Base-by-base conservation (phyloP, 2,797 vertebrate genomes). In the Sebastiscus tertius region DNA sequence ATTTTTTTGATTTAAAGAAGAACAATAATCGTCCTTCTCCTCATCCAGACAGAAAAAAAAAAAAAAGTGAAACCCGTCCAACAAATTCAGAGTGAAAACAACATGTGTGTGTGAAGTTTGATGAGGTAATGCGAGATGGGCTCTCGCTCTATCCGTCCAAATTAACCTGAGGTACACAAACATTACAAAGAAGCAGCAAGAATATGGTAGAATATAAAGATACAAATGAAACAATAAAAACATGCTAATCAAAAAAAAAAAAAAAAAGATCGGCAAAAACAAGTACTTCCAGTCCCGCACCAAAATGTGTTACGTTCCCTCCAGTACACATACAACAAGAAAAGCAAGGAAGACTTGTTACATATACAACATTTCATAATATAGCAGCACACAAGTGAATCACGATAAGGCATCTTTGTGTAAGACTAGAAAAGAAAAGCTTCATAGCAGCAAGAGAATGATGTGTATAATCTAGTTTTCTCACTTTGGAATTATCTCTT, bases 371-470 rank as follows among this genome's bases (percentile, higher is more conserved):
- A 96, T 95, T 97, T 97, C 96, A 97, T 96, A 96, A 97, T 96
- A 97, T 98, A 99, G 98, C 98, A 99, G 98, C 98, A 99, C 97
- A 98, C 95, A 94, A 89, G 96, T 97, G 97, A 97, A 97, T 97
- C 96, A 98, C 96, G 97, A 96, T 96, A 97, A 97, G 95, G 96
- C 96, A 97, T 92, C 95, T 95, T 96, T 97, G 96, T 97, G 96
- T 97, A 97, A 97, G 94, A 96, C 96, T 96, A 96, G 96, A 97
- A 94, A 96, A 96, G 95, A 94, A 95, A 96, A 97, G 97, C 97
- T 96, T 96, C 92, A 95, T 98, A 98, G 97, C 97, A 98, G 97
- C 97, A 94, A 94, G 87, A 94, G 86, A 92, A 92, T 94, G 72
- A 90, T 80, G 77, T 89, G 83, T 89, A 94, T 91, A 91, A 94